Percentiles rank a stretch among this genome's conserved stretches.
Evolutionary conservation across 1,140 invertebrate genomes (phyloP).

Genomic region (Mesaphorura yosii): DNA sequence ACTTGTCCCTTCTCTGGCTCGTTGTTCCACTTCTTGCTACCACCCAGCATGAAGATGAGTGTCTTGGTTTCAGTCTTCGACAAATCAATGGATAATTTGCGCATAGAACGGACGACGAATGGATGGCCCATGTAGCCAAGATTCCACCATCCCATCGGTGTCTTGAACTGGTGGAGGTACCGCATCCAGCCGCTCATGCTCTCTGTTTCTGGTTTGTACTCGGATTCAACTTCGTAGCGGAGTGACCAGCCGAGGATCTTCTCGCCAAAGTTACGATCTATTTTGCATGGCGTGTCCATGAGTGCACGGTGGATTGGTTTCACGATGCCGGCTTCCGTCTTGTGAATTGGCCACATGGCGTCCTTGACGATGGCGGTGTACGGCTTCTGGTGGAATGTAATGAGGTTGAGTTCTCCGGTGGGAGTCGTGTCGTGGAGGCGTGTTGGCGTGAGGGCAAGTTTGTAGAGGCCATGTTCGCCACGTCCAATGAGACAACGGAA

Average conservation of each 20-base stretch:
- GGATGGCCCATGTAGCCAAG: constrained; percentile 19
- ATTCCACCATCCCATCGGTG: constrained; percentile 4
- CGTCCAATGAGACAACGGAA: constrained; percentile 15
- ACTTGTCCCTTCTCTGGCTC: not conserved
- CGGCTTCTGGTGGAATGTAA: constrained; percentile 26
- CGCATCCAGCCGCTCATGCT: constrained; percentile 12
- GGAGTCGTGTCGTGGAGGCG: constrained; percentile 14
- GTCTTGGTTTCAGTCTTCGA: constrained; percentile 26
- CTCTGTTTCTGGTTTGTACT: constrained; percentile 22
- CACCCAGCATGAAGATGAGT: constrained; percentile 20
- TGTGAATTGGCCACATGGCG: constrained; percentile 23
- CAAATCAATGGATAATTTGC: constrained; percentile 22
- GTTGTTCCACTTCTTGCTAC: constrained; percentile 1
- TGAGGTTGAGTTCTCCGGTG: constrained; percentile 18
- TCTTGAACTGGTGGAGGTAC: constrained; percentile 18
- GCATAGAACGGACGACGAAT: constrained; percentile 7
- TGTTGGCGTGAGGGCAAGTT: constrained; percentile 26
- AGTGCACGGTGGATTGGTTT: constrained; percentile 12
- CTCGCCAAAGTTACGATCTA: not conserved
- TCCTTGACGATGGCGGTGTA: constrained; percentile 29
- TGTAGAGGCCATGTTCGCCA: constrained; percentile 6
- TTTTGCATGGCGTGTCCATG: not conserved
- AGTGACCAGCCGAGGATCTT: constrained; percentile 16
- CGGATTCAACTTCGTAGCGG: constrained; percentile 13
- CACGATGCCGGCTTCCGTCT: constrained; percentile 24